phyloP scores from a whole-genome alignment of 2,888 invertebrate genomes.

The Patella ulyssiponensis region DNA sequence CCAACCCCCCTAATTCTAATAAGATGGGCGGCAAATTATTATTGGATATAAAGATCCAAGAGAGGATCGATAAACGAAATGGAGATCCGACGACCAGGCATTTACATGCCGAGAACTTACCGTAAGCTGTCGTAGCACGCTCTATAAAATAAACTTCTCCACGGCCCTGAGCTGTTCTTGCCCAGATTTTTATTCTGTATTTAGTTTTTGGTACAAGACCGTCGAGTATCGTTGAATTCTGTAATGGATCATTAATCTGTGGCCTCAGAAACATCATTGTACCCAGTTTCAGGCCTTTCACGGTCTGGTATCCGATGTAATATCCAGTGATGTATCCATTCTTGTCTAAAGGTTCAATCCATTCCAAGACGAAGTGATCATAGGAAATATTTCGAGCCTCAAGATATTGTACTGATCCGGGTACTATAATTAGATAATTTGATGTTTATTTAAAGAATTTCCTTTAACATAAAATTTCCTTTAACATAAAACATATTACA shows the following conservation, averaged over 20 bases:
- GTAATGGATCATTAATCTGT: conserved; percentile 81
- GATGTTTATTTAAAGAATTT: no score
- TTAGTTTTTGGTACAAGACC: conserved; percentile 88
- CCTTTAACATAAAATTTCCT: no score
- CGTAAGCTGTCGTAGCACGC: conserved; percentile 51
- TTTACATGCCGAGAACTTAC: conserved; percentile 34
- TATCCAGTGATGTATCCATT: conserved; percentile 95
- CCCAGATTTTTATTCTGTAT: conserved; percentile 84
- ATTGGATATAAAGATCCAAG: no score
- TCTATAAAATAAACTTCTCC: conserved; percentile 79
- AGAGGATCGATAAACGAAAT: no score
- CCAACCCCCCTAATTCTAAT: no score
- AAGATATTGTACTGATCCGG: conserved; percentile 60
- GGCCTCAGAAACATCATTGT: conserved; percentile 82
- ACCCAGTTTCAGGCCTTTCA: conserved; percentile 74
- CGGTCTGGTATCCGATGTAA: conserved; percentile 89
- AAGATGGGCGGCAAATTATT: no score
- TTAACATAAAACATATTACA: no score
- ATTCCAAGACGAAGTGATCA: conserved; percentile 78
- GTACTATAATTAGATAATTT: conserved; percentile 45
- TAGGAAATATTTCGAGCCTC: conserved; percentile 59
- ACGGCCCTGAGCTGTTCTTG: conserved; percentile 89
- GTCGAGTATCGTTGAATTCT: conserved; percentile 86
- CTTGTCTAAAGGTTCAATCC: conserved; percentile 93
- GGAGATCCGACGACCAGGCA: no score